Conservation (phyloP, 1,140 invertebrate genomes). For the Helicoverpa zea region DNA sequence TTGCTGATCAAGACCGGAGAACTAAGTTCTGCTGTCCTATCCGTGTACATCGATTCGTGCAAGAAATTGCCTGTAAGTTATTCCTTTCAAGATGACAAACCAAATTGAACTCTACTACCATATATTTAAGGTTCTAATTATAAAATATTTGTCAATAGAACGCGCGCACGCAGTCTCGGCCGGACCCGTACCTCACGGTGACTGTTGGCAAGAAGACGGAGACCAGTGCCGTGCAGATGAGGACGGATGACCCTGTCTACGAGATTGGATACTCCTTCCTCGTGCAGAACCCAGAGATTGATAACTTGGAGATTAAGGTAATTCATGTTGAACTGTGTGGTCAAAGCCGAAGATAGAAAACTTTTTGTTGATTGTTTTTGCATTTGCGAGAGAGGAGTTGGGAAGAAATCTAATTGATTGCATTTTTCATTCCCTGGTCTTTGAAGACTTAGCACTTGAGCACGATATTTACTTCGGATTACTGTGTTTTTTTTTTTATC, state of each 20-base stretch:
- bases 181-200: conserved; percentile 92
- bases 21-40: conserved; percentile 92
- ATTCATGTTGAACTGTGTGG: not conserved
- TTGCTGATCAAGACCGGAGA: conserved; percentile 91
- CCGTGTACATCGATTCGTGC: conserved; percentile 96
- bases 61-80: conserved; percentile 94
- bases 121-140: not conserved
- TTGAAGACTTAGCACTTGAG: too few relatives aligned
- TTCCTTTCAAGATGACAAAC: too few relatives aligned
- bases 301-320: conserved; percentile 93
- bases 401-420: too few relatives aligned
- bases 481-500: not conserved
- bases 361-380: too few relatives aligned
- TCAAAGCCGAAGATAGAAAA: too few relatives aligned
- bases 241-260: conserved; percentile 91
- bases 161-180: conserved; percentile 89
- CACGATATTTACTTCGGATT: too few relatives aligned
- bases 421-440: too few relatives aligned
- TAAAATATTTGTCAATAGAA: conserved; percentile 82
- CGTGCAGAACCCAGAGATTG: conserved; percentile 95
- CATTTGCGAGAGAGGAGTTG: too few relatives aligned
- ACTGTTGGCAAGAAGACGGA: conserved; percentile 91
- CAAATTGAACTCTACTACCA: too few relatives aligned
- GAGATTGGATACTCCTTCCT: conserved; percentile 96
- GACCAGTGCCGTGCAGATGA: conserved; percentile 90